These are phyloP conservation scores for Eulemur rubriventer DNA, from an alignment of 2,797 vertebrate species.

Conservation along the genomic window DNA sequence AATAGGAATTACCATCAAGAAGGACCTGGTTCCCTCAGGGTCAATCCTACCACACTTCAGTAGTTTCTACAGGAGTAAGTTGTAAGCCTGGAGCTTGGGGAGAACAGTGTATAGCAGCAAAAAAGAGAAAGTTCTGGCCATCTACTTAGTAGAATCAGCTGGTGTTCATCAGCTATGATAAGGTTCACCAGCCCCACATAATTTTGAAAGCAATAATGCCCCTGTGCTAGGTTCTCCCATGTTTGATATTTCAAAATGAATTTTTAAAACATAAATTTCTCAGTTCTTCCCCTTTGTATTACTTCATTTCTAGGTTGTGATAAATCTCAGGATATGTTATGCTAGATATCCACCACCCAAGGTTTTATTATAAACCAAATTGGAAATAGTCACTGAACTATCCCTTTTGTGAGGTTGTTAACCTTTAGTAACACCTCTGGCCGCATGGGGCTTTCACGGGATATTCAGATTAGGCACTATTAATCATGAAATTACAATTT, in stretches of 20 bases:
- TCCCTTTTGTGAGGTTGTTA: slow-evolving; percentile 15
- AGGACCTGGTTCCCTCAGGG: background rate
- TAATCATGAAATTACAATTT: slow-evolving; percentile 40
- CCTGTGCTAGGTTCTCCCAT: background rate
- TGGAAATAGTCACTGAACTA: slow-evolving; percentile 40
- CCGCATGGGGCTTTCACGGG: background rate
- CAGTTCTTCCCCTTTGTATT: slow-evolving; percentile 5
- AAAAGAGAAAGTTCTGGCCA: background rate
- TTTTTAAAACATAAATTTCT: slow-evolving; percentile 27
- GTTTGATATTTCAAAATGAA: slow-evolving; percentile 30
- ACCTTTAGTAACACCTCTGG: slow-evolving; percentile 1
- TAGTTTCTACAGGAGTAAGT: background rate
- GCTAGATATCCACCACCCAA: background rate
- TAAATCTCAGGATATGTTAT: background rate
- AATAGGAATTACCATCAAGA: background rate
- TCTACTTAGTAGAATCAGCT: background rate
- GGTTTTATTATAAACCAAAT: background rate
- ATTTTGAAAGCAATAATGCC: background rate
- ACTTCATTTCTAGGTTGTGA: slow-evolving; percentile 22
- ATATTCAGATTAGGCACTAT: slow-evolving; percentile 24
- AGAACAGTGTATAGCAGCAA: background rate
- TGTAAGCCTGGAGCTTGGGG: background rate
- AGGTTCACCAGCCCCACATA: background rate
- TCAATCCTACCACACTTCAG: background rate
- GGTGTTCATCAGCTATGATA: background rate